Percentiles rank a stretch among this genome's conserved stretches.
Evolutionary conservation across 2,888 invertebrate species (phyloP).

Genomic region (Drosophila algonquin): DNA sequence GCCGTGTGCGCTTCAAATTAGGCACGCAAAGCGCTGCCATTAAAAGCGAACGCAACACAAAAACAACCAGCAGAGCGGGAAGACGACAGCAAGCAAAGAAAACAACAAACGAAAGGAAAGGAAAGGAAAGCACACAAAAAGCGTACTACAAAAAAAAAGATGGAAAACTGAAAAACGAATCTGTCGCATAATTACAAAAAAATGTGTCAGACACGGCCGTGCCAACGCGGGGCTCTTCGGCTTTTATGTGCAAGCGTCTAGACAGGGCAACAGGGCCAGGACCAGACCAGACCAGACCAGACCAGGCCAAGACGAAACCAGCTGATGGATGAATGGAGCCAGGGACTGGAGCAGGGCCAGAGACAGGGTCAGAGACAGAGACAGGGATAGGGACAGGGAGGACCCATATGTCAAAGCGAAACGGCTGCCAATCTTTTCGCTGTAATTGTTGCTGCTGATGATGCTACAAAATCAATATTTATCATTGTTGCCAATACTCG

Average conservation of each 20-base stretch:
- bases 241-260: slow-evolving; percentile 67
- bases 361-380: not conserved
- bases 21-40: slow-evolving; percentile 72
- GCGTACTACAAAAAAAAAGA: not conserved
- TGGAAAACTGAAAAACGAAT: slow-evolving; percentile 54
- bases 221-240: slow-evolving; percentile 53
- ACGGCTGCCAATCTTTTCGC: slow-evolving; percentile 36
- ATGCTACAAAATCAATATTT: slow-evolving; percentile 59
- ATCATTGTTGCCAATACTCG: slow-evolving; percentile 37
- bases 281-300: not conserved
- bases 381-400: not conserved
- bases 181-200: slow-evolving; percentile 73
- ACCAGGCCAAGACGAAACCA: slow-evolving; percentile 13
- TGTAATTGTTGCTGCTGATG: slow-evolving; percentile 52
- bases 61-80: not conserved
- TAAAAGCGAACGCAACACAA: slow-evolving; percentile 55
- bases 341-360: slow-evolving; percentile 7
- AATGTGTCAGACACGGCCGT: slow-evolving; percentile 65
- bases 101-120: slow-evolving; percentile 3
- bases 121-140: not conserved
- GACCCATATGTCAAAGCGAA: slow-evolving; percentile 47
- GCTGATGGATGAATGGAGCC: slow-evolving; percentile 35
- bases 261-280: not conserved
- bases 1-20: slow-evolving; percentile 73
- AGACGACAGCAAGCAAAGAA: slow-evolving; percentile 22